Conservation (phyloP, 2,797 vertebrate genomes). For the Neostethus bicornis region DNA sequence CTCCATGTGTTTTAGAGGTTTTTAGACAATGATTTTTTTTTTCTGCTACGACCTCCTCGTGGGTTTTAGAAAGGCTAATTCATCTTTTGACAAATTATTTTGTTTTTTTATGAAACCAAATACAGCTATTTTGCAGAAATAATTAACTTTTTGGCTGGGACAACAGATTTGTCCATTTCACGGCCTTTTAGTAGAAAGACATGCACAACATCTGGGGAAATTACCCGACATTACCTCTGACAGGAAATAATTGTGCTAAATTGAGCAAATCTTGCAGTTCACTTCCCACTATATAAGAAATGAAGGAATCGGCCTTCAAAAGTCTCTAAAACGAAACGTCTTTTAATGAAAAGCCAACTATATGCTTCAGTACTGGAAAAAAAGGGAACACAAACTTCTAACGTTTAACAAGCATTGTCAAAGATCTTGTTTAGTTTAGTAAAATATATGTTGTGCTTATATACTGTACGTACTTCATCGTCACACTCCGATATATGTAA, state of each 20-base stretch:
- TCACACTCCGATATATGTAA: conserved; percentile 37
- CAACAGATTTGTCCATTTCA: conserved; percentile 16
- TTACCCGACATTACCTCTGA: conserved; percentile 47
- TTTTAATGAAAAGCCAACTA: conserved; percentile 25
- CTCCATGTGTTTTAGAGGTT: not conserved
- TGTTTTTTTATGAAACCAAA: not conserved
- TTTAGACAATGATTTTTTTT: conserved; percentile 26
- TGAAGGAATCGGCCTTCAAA: conserved; percentile 18
- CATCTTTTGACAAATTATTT: not conserved
- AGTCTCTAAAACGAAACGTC: conserved; percentile 22
- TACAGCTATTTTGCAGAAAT: not conserved
- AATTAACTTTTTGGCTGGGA: not conserved
- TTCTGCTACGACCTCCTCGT: not conserved
- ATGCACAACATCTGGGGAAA: conserved; percentile 52
- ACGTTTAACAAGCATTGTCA: conserved; percentile 34
- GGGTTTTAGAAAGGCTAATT: not conserved
- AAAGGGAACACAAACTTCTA: conserved; percentile 17
- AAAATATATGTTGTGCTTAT: conserved; percentile 15
- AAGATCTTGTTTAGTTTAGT: conserved; percentile 3
- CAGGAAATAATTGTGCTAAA: conserved; percentile 66
- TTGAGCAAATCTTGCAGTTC: conserved; percentile 49
- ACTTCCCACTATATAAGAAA: conserved; percentile 54
- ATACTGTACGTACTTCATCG: conserved; percentile 9
- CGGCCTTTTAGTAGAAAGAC: conserved; percentile 48
- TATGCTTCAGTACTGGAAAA: not conserved